Conservation (phyloP, 1,140 invertebrate genomes). For the Aphis gossypii region DNA sequence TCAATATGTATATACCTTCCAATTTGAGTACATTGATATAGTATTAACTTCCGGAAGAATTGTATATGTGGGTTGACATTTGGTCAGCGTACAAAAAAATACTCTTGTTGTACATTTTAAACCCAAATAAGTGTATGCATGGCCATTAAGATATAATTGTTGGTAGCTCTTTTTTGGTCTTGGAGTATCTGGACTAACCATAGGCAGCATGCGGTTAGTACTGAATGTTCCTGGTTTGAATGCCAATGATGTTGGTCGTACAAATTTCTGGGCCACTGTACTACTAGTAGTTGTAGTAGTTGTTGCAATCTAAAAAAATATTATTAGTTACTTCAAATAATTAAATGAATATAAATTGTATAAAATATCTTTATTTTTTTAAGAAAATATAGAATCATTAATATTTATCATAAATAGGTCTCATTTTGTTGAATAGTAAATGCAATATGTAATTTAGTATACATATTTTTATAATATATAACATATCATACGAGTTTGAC, state of each 20-base stretch:
- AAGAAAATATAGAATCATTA: too few relatives aligned
- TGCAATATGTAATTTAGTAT: not conserved
- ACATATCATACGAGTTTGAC: not conserved
- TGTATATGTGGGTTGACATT: conserved; percentile 94
- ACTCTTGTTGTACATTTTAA: conserved; percentile 88
- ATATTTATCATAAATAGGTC: not conserved
- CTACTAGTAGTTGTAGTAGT: conserved; percentile 17
- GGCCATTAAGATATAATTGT: conserved; percentile 86
- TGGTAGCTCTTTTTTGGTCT: conserved; percentile 86
- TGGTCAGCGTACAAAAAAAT: conserved; percentile 91
- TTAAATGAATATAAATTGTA: not conserved
- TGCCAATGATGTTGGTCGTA: conserved; percentile 79
- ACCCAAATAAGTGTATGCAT: conserved; percentile 90
- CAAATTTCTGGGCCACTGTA: conserved; percentile 65
- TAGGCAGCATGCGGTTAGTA: conserved; percentile 77
- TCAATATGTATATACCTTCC: conserved; percentile 71
- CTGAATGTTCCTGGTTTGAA: conserved; percentile 83
- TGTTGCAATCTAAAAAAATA: conserved; percentile 38
- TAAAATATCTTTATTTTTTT: not conserved
- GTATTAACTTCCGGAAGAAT: conserved; percentile 81
- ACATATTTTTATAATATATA: not conserved
- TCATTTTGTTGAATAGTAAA: not conserved
- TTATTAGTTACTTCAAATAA: not conserved
- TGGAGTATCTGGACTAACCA: conserved; percentile 90
- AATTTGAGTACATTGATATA: conserved; percentile 98